Base-by-base conservation (phyloP, 2,888 invertebrate species). In the Argyresthia goedartella region DNA sequence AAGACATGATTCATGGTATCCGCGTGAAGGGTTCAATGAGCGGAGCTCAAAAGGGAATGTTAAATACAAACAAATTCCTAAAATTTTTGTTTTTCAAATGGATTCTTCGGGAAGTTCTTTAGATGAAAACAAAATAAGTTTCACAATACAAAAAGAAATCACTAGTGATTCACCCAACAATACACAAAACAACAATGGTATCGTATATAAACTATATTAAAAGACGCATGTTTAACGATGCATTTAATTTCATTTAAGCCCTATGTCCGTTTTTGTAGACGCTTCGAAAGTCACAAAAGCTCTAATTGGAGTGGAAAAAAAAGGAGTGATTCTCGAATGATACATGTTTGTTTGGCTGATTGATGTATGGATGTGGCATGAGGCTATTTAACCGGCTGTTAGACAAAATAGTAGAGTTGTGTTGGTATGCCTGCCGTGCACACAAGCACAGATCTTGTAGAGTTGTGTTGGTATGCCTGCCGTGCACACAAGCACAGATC, bases 301-400 rank as follows among this genome's bases (percentile, higher is more conserved):
- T 76, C 80, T 86, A 86, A 86, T 86, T 86, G 85, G 77, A 77
- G 77, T 69, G 76, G 76, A 81, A 81, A 78, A 81, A 76, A 78
- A 78, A 75, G 64, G 65, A 73, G 71, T 63, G 65, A 64, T 64
- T 62, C 66, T 71, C 69, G 71, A 73, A 75, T 73, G 74, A 68
- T 67, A 66, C 56, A 55, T 63, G 67, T 67, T 71, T 71, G 71
- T 72, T 70, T 80, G 76, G 73, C 63, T 82, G 81, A 82, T 82
- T 82, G 84, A 84, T 84, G 84, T 82, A 85, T 85, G 80, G 85
- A 85, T 78, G 76, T 74, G 61, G 66, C 66, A 69, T 71, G 65
- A 64, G 79, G 82, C 82, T 75, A 84, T 86, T 85, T 85, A 85
- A 82, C 81, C 70, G 78, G 64, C 76, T 69, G 81, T 76, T 84